Evolutionary conservation across 2,888 invertebrate genomes (phyloP).

Genomic region (Encarsia formosa): DNA sequence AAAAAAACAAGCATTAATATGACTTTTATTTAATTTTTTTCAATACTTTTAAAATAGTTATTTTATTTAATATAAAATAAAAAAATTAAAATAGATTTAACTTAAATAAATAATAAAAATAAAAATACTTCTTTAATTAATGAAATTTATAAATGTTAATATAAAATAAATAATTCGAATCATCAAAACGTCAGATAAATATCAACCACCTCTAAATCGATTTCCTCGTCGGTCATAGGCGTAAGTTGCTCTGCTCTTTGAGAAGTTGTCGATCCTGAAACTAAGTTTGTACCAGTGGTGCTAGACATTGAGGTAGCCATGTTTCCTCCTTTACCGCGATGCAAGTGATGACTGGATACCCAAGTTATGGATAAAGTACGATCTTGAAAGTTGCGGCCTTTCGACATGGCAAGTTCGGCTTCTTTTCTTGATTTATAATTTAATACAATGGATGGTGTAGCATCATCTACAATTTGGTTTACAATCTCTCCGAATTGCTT

Average conservation of each 20-base stretch:
- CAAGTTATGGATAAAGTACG: constrained; percentile 54
- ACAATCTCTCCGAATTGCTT: constrained; percentile 85
- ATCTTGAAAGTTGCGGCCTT: constrained; percentile 74
- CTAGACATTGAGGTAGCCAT: constrained; percentile 18
- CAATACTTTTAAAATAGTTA: neutral
- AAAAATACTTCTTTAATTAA: neutral
- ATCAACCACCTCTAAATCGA: constrained; percentile 44
- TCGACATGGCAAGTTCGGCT: constrained; percentile 72
- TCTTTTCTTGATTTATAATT: constrained; percentile 73
- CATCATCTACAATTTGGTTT: constrained; percentile 72
- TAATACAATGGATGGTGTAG: constrained; percentile 71
- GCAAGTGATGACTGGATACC: constrained; percentile 50
- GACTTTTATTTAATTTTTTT: neutral
- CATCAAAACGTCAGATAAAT: neutral
- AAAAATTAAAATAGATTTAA: too few relatives aligned
- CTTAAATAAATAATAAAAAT: too few relatives aligned
- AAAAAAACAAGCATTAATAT: neutral
- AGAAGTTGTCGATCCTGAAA: constrained; percentile 19
- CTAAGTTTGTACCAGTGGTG: constrained; percentile 34
- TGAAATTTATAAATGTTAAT: neutral
- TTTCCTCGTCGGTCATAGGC: constrained; percentile 39
- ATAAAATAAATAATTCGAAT: neutral
- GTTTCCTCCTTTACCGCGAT: constrained; percentile 50
- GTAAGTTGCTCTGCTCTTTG: constrained; percentile 43
- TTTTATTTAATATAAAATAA: too few relatives aligned